Evolutionary conservation across 1,140 invertebrate genomes (phyloP).

Genomic region (Oedothorax gibbosus): DNA sequence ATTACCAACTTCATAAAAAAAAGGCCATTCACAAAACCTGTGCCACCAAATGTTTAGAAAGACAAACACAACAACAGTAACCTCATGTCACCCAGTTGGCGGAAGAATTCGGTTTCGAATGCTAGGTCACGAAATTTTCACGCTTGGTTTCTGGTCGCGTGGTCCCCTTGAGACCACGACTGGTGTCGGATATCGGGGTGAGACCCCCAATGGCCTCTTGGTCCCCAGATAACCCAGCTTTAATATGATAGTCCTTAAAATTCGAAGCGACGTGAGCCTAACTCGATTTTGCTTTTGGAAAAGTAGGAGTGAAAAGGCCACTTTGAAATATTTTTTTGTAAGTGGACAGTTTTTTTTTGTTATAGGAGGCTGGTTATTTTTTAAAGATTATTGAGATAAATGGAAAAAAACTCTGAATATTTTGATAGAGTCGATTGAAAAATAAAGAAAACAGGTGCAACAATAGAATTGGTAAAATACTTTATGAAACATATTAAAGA

Average conservation of each 20-base stretch:
- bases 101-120: background rate
- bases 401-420: no score
- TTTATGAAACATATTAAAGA: no score
- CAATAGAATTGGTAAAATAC: no score
- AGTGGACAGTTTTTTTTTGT: no score
- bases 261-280: background rate
- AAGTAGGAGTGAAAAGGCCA: background rate
- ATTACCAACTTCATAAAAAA: background rate
- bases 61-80: background rate
- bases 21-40: no score
- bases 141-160: background rate
- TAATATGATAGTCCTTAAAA: constrained; percentile 5
- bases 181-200: background rate
- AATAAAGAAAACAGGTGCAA: no score
- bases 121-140: background rate
- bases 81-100: background rate
- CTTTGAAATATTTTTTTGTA: background rate
- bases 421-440: no score
- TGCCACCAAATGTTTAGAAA: no score
- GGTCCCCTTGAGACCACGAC: background rate
- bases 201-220: background rate
- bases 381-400: no score
- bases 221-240: no score
- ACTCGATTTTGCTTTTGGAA: background rate
- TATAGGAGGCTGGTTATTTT: no score